Percentiles rank a stretch among this genome's conserved stretches.
phyloP scores from a whole-genome alignment of 2,888 invertebrate species.

The Ormyrus rosae region DNA sequence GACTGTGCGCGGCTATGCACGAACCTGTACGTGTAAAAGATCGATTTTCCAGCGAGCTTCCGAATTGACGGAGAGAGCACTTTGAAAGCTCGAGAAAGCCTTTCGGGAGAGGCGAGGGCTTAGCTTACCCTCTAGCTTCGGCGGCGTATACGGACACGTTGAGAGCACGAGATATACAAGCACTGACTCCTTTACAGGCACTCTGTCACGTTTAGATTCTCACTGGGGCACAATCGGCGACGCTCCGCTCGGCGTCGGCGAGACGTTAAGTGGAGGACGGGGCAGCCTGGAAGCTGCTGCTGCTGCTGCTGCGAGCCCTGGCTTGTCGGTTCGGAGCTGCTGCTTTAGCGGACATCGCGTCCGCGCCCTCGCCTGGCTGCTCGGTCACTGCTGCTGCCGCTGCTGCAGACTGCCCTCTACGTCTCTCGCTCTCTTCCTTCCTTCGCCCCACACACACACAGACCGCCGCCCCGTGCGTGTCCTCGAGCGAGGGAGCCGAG shows the following conservation, averaged over 20 bases:
- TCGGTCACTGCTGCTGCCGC: background rate
- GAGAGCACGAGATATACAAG: background rate
- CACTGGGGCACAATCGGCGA: background rate
- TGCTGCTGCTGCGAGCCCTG: background rate
- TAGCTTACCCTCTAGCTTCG: background rate
- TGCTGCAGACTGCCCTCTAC: background rate
- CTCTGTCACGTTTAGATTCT: background rate
- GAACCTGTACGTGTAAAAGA: constrained; percentile 1
- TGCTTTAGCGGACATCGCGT: constrained; percentile 48
- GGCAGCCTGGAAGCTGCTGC: constrained; percentile 5
- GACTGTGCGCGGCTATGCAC: constrained; percentile 2
- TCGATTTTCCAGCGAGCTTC: constrained; percentile 38
- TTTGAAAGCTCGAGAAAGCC: no score
- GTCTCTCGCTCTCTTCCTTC: no score
- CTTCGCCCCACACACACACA: no score
- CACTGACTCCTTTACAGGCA: constrained; percentile 13
- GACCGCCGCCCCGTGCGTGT: background rate
- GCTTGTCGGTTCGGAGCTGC: background rate
- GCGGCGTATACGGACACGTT: background rate
- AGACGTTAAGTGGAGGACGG: constrained; percentile 5
- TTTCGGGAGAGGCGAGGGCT: no score
- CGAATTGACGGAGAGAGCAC: background rate
- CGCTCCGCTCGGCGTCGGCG: background rate
- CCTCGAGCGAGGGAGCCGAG: no score
- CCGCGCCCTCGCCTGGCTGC: constrained; percentile 37